Evolutionary conservation across 2,888 invertebrate species (phyloP).

Genomic region (Parapristionchus giblindavisi): DNA sequence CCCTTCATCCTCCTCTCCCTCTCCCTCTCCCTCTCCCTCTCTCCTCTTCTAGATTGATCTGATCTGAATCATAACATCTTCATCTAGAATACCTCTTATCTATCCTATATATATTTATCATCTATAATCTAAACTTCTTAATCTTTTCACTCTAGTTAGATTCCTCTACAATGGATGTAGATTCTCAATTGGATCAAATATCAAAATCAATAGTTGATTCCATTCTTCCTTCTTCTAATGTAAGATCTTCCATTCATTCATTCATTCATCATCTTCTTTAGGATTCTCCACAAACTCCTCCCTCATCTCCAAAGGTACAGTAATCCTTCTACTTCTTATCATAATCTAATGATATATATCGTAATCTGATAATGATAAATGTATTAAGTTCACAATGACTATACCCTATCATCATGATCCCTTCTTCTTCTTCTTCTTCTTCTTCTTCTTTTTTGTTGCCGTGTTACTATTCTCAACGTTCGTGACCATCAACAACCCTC

Average conservation of each 20-base stretch:
- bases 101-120: conserved; percentile 8
- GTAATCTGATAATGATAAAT: neutral
- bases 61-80: no score
- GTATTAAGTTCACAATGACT: neutral
- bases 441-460: conserved; percentile 25
- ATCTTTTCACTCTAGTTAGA: neutral
- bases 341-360: neutral
- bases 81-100: conserved; percentile 1
- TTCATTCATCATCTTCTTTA: conserved; percentile 2
- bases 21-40: neutral
- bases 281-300: conserved; percentile 16
- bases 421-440: neutral
- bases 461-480: conserved; percentile 12
- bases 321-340: neutral
- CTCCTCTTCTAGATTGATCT: conserved; percentile 7
- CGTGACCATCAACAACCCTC: neutral
- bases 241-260: no score
- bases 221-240: conserved; percentile 29
- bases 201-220: conserved; percentile 13
- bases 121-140: conserved; percentile 10
- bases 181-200: neutral
- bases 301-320: conserved; percentile 10
- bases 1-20: neutral
- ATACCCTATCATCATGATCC: neutral
- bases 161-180: conserved; percentile 20